These are phyloP conservation scores for Harpalus rufipes DNA, from an alignment of 2,888 invertebrate genomes.

Conservation along the genomic window DNA sequence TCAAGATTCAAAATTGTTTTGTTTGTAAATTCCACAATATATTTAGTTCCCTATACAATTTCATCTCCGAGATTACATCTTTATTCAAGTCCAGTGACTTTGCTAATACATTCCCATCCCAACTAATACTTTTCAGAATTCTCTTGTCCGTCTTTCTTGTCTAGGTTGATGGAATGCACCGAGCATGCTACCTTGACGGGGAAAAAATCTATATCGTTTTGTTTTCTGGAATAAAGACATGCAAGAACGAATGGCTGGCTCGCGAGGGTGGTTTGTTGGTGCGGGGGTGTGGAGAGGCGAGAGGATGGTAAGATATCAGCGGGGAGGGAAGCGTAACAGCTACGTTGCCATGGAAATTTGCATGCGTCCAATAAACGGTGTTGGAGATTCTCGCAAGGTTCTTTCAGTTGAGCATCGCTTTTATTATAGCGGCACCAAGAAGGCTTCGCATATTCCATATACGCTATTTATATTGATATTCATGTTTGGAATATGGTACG, in stretches of 20 bases:
- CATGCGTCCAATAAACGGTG: slow-evolving; percentile 74
- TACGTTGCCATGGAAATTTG: slow-evolving; percentile 77
- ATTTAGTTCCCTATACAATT: background rate
- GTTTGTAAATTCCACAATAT: background rate
- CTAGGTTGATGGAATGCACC: slow-evolving; percentile 35
- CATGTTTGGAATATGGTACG: no score
- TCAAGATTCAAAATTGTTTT: background rate
- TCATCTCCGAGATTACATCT: background rate
- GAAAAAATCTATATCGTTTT: slow-evolving; percentile 76
- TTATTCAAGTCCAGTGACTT: background rate
- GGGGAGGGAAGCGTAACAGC: slow-evolving; percentile 69
- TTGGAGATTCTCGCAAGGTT: slow-evolving; percentile 58
- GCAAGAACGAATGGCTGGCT: slow-evolving; percentile 67
- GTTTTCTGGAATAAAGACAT: slow-evolving; percentile 75
- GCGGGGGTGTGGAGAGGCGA: slow-evolving; percentile 16
- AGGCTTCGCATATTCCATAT: background rate
- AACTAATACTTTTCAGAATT: background rate
- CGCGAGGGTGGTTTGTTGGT: slow-evolving; percentile 7
- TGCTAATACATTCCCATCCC: background rate
- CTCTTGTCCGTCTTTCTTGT: slow-evolving; percentile 1
- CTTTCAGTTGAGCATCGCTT: slow-evolving; percentile 57
- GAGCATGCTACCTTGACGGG: slow-evolving; percentile 43
- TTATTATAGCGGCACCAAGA: slow-evolving; percentile 51
- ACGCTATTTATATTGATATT: background rate
- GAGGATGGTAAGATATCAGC: slow-evolving; percentile 52